Percentiles rank a stretch among this genome's conserved stretches.
These are phyloP conservation scores for Paelopatides confundens DNA, from an alignment of 53 echinoderm and acorn worm species.

Conservation along the genomic window DNA sequence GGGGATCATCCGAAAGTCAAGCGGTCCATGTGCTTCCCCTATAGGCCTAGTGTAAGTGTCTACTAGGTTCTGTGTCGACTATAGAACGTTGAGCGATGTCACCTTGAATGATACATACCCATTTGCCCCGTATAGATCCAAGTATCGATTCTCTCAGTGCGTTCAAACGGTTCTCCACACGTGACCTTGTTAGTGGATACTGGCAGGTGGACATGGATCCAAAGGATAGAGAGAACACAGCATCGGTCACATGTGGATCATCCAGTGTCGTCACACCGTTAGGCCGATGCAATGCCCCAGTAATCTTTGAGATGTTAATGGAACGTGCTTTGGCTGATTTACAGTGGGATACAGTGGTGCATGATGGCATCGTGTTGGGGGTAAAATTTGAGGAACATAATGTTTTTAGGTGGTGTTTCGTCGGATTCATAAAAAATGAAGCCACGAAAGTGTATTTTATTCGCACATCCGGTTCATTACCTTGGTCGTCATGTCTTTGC, in stretches of 20 bases:
- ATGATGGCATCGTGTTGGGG: constrained; percentile 71
- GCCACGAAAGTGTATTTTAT: constrained; percentile 49
- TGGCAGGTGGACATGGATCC: constrained; percentile 44
- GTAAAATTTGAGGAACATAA: constrained; percentile 40
- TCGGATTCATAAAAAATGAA: constrained; percentile 49
- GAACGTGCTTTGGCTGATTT: constrained; percentile 69
- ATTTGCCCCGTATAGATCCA: constrained; percentile 71
- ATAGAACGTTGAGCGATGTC: too few species aligned
- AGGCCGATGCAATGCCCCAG: too few species aligned
- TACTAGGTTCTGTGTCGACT: too few species aligned
- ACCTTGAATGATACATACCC: too few species aligned
- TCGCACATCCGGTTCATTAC: constrained; percentile 47
- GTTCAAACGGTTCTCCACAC: constrained; percentile 67
- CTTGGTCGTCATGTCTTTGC: constrained; percentile 47
- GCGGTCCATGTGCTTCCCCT: too few species aligned
- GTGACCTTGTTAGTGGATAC: constrained; percentile 73
- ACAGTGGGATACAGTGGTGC: constrained; percentile 70
- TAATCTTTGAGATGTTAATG: too few species aligned
- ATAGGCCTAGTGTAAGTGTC: too few species aligned
- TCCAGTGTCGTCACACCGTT: too few species aligned
- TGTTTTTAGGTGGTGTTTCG: constrained; percentile 22
- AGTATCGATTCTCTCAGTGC: constrained; percentile 58
- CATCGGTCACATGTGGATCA: too few species aligned
- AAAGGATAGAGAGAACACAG: constrained; percentile 60
- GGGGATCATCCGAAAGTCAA: too few species aligned